Base-by-base conservation (phyloP, 2,113 vertebrate genomes). In the Dipodomys merriami region DNA sequence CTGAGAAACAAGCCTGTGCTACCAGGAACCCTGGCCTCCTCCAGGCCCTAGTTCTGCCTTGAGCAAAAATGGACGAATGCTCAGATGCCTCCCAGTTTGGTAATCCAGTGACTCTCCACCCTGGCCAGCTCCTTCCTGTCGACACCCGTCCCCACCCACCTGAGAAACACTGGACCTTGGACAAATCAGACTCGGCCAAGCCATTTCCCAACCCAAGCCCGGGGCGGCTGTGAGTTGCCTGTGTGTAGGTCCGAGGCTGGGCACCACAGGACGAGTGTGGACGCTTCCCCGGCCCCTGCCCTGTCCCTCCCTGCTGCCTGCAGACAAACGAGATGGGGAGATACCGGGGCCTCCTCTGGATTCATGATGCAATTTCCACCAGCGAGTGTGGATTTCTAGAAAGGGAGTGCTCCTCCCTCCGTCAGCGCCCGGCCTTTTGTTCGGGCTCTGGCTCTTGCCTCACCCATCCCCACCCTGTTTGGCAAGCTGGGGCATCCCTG, bases 11-110 rank as follows among this genome's bases (percentile, higher is more conserved):
- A 10, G 46, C 10, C 4, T 2, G 12, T 35, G 33, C 0, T 5
- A 0, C 27, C 7, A 4, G 35, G 64, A 69, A n/a, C 20, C 12
- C 4, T 1, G 0, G 0, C 5, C 30, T 11, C 64, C 68, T 15
- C 39, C 0, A 64, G 62, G 57, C 46, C 65, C 6, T 10, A 71
- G 23, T 18, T 35, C 53, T 18, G 64, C 33, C 71, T 67, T n/a
- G 5, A 25, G 62, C 33, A 13, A 57, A 39, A 67, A 23, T 1
- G 39, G 84, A 67, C 0, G 9, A 10, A 19, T 68, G 74, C 76
- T 65, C 19, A 27, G 80, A 22, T 6, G 0, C 33, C 86, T 30
- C 86, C 83, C 49, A 3, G 0, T 44, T 20, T 30, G 20, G 84
- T 46, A 35, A 82, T 49, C 25, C 76, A 16, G 0, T 57, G 79